These are phyloP conservation scores for Zelostemma sp. DNA, from an alignment of 1,140 invertebrate species.

Conservation along the genomic window DNA sequence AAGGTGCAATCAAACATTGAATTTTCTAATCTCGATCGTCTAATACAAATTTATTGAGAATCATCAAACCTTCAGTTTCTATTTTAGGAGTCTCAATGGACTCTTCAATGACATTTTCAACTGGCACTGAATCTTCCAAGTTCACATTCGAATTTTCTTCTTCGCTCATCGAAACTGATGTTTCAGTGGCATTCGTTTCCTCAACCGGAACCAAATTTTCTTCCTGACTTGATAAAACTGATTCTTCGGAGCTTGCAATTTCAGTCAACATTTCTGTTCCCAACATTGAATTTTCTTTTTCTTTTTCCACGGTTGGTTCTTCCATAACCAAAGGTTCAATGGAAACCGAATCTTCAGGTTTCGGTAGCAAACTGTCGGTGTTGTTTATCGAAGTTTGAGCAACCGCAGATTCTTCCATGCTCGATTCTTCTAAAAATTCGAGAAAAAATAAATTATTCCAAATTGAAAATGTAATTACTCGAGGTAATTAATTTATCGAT, in stretches of 20 bases:
- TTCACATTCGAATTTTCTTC: neutral
- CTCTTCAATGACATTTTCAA: neutral
- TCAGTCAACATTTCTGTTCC: neutral
- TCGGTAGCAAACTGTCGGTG: slow-evolving; percentile 11
- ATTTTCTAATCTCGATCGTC: no score
- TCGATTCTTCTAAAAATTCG: slow-evolving; percentile 22
- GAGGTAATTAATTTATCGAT: neutral
- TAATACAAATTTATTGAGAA: no score
- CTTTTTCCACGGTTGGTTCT: neutral
- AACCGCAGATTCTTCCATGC: slow-evolving; percentile 17
- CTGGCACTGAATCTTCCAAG: neutral
- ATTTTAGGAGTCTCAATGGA: neutral
- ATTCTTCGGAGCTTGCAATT: neutral
- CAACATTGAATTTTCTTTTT: neutral
- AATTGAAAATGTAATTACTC: neutral
- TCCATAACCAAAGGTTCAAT: neutral
- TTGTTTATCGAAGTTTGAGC: slow-evolving; percentile 19
- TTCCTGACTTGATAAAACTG: neutral
- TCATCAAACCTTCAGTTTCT: neutral
- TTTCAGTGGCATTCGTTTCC: neutral
- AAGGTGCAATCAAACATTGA: neutral
- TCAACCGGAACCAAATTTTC: neutral
- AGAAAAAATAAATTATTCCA: neutral
- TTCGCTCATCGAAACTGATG: neutral
- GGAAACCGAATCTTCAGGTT: slow-evolving; percentile 24